Evolutionary conservation across 2,888 invertebrate genomes (phyloP).

Genomic region (Microdon myrmicae): DNA sequence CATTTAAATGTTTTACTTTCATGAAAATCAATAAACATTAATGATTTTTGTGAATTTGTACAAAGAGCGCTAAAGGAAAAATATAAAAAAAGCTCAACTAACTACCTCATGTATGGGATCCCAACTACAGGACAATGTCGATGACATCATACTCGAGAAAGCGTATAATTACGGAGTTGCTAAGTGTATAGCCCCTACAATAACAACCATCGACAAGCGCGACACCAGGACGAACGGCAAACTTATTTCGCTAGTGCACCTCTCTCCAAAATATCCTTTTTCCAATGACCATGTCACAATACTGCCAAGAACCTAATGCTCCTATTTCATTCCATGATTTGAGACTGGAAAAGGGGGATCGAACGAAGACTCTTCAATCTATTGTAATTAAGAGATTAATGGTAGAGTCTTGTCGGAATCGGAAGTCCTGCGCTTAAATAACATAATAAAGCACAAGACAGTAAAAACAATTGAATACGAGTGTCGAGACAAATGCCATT

Average conservation of each 20-base stretch:
- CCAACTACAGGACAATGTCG: conserved; percentile 41
- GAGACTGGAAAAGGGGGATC: conserved; percentile 4
- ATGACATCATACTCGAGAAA: conserved; percentile 46
- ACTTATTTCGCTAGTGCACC: conserved; percentile 27
- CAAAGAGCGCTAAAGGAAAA: too few relatives aligned
- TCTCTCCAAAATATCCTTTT: conserved; percentile 32
- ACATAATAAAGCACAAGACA: neutral
- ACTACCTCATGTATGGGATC: conserved; percentile 27
- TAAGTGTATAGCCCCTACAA: conserved; percentile 42
- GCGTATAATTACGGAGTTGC: conserved; percentile 40
- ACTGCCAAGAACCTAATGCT: conserved; percentile 27
- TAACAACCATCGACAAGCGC: conserved; percentile 22
- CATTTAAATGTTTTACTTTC: neutral
- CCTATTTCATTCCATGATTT: conserved; percentile 12
- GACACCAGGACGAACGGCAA: conserved; percentile 23
- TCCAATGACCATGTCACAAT: conserved; percentile 39
- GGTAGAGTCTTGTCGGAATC: too few relatives aligned
- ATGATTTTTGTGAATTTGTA: too few relatives aligned
- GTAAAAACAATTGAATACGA: neutral
- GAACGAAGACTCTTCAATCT: too few relatives aligned
- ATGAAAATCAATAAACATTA: conserved; percentile 22
- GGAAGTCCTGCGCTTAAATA: conserved; percentile 14
- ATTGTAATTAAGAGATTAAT: too few relatives aligned
- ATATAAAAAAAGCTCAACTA: conserved; percentile 42
- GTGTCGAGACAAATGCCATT: too few relatives aligned